Base-by-base conservation (phyloP, 2,888 invertebrate species). In the Diabrotica balteata region DNA sequence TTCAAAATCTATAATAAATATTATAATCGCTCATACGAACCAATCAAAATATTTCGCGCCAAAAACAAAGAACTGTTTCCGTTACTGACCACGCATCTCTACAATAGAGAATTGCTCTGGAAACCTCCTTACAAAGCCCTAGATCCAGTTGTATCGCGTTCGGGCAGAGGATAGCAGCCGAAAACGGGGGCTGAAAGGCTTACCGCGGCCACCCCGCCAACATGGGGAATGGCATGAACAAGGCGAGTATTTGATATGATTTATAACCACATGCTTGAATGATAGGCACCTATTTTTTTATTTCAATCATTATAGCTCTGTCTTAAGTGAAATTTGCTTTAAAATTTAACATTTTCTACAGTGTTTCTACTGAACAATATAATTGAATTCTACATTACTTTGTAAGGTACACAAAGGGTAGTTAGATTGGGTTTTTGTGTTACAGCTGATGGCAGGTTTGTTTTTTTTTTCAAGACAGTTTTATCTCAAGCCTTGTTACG, bases 201-300 rank as follows among this genome's bases (percentile, higher is more conserved):
- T 52, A 59, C 67, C 66, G 71, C 64, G 69, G 66, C 67, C 67
- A 22, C 69, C 67, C 67, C 66, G 67, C 64, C 57, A 72, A 54
- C 68, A 90, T 94, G 93, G 94, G 94, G 86, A 93, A 94, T 91
- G 94, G 94, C 85, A 94, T 94, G 94, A 94, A 94, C 86, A 94
- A 93, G 93, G 94, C 93, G 85, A 87, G 84, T 80, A 63, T 72
- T 63, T 58, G 49, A 59, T 9, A 57, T 52, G 9, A 42, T 52
- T 65, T 53, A 47, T 51, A 44, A 10, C 10, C 45, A 44, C 55
- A 57, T 11, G 45, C 11, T 11, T 17, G 55, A 17, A 55, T 55
- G 44, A 43, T 44, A 55, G 7, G 11, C 44, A 8, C 8, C 5
- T 7, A 32, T 32, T 32, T 32, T 32, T 32, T 32, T 32, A 32